phyloP scores from a whole-genome alignment of 2,888 invertebrate species.

The Diplolepis rosae region DNA sequence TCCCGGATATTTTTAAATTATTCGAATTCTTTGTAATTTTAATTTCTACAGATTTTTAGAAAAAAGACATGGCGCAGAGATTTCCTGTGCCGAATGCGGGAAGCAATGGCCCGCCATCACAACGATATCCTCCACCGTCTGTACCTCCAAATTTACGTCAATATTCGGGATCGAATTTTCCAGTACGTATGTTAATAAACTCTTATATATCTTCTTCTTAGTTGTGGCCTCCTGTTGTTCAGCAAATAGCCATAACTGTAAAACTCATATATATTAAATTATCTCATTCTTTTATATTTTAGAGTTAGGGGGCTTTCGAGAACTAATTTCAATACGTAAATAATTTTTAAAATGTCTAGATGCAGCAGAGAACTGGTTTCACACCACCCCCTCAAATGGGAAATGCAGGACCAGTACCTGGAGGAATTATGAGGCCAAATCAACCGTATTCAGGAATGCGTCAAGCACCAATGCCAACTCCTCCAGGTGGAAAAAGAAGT shows the following conservation, averaged over 20 bases:
- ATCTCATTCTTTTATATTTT: too few relatives aligned
- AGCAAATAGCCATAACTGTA: too few relatives aligned
- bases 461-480: slow-evolving; percentile 77
- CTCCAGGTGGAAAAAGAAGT: slow-evolving; percentile 79
- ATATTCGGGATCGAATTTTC: slow-evolving; percentile 84
- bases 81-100: slow-evolving; percentile 76
- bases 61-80: slow-evolving; percentile 75
- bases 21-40: background rate
- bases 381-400: slow-evolving; percentile 80
- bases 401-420: slow-evolving; percentile 73
- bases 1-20: too few relatives aligned
- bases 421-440: slow-evolving; percentile 78
- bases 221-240: too few relatives aligned
- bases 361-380: slow-evolving; percentile 81
- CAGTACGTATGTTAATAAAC: slow-evolving; percentile 76
- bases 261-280: background rate
- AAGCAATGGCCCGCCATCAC: slow-evolving; percentile 76
- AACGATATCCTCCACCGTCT: slow-evolving; percentile 79
- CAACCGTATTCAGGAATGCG: slow-evolving; percentile 78
- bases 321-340: too few relatives aligned
- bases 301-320: too few relatives aligned
- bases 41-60: slow-evolving; percentile 24
- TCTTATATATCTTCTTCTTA: background rate
- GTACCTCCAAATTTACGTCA: slow-evolving; percentile 78
- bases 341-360: too few relatives aligned